Evolutionary conservation across 2,888 invertebrate genomes (phyloP).

Genomic region (Heliconius ethilla): DNA sequence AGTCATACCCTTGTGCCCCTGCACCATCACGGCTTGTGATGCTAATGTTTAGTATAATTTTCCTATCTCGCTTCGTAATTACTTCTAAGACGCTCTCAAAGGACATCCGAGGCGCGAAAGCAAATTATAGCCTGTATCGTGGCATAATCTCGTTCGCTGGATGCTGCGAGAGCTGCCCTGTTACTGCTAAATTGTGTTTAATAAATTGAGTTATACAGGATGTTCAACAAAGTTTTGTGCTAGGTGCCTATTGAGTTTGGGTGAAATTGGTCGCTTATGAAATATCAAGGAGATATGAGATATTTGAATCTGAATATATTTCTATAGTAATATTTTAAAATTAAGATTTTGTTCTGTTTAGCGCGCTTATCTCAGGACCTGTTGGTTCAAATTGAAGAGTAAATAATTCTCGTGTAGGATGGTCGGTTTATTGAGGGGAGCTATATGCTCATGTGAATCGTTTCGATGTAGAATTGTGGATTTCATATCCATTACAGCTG

Average conservation of each 20-base stretch:
- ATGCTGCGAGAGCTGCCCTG: constrained; percentile 17
- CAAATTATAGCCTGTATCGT: constrained; percentile 30
- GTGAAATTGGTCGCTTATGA: not conserved
- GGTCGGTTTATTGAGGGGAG: no score
- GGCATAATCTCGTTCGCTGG: constrained; percentile 24
- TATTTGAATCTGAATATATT: not conserved
- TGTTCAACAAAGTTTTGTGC: not conserved
- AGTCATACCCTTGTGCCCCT: no score
- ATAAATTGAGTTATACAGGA: constrained; percentile 26
- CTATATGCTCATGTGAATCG: no score
- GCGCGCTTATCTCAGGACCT: not conserved
- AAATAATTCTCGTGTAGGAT: not conserved
- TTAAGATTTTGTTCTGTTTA: not conserved
- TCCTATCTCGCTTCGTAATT: constrained; percentile 22
- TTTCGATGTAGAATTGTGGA: no score
- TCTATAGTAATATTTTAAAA: not conserved
- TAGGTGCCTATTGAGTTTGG: not conserved
- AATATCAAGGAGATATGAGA: not conserved
- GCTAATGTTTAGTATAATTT: not conserved
- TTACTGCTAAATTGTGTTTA: constrained; percentile 28
- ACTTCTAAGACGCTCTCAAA: constrained; percentile 18
- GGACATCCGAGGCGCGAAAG: constrained; percentile 32
- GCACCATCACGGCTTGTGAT: not conserved
- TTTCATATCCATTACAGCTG: no score
- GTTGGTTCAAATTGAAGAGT: not conserved